Conservation (phyloP, 2,113 vertebrate genomes). For the Alectura lathami region DNA sequence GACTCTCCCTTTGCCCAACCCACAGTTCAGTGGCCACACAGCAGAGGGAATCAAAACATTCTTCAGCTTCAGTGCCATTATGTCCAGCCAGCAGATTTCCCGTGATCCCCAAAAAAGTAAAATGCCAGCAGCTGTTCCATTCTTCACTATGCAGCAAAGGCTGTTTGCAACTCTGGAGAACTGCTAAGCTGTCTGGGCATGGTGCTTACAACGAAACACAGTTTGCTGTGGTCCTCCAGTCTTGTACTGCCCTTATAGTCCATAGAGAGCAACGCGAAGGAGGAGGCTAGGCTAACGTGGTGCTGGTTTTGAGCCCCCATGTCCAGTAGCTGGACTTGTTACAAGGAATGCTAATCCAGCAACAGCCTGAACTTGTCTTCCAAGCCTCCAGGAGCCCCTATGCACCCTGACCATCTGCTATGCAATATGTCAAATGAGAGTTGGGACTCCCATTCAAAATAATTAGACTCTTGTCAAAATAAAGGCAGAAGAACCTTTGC, state of each 20-base stretch:
- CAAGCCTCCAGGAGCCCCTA: not conserved
- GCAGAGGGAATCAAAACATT: not conserved
- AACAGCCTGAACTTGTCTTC: not conserved
- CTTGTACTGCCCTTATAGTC: not conserved
- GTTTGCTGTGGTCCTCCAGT: not conserved
- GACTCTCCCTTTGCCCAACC: not conserved
- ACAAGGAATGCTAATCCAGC: not conserved
- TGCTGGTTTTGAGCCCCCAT: not conserved
- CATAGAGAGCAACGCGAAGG: not conserved
- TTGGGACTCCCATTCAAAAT: not conserved
- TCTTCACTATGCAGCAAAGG: not conserved
- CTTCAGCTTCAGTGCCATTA: not conserved
- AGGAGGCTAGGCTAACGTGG: not conserved
- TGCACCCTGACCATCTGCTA: not conserved
- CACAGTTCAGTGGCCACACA: not conserved
- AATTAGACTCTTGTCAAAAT: not conserved
- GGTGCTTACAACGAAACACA: not conserved
- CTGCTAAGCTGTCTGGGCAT: not conserved
- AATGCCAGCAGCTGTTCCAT: not conserved
- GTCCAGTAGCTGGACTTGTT: not conserved
- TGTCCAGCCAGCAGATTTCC: not conserved
- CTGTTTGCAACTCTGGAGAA: not conserved
- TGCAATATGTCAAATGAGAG: fast-evolving
- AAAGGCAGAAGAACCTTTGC: not conserved
- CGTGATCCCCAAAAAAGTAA: not conserved